phyloP scores from a whole-genome alignment of 2,888 invertebrate genomes.

The Lasioglossum figueresi region DNA sequence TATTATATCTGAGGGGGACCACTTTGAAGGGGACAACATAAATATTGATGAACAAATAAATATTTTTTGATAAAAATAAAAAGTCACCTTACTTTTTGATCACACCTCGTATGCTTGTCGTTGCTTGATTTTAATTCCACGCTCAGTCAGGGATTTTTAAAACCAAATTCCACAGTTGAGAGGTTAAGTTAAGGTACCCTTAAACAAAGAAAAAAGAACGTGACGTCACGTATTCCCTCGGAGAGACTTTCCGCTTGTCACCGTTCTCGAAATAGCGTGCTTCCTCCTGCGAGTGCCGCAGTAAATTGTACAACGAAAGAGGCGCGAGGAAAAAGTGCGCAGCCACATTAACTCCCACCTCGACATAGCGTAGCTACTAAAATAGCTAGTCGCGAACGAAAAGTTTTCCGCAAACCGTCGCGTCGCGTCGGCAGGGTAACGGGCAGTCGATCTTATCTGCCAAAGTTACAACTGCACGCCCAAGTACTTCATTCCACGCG shows the following conservation, averaged over 20 bases:
- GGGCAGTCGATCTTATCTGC: conserved; percentile 50
- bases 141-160: no score
- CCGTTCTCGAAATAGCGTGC: not conserved
- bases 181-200: no score
- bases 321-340: not conserved
- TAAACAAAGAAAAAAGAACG: no score
- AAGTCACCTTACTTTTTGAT: no score
- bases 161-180: no score
- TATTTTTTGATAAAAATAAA: no score
- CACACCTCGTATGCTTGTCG: no score
- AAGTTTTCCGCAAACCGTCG: conserved; percentile 29
- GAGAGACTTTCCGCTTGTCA: not conserved
- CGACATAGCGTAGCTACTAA: conserved; percentile 35
- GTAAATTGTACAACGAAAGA: not conserved
- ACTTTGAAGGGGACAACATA: no score
- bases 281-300: not conserved
- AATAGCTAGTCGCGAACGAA: conserved; percentile 28
- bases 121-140: no score
- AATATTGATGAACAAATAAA: no score
- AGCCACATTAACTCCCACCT: conserved; percentile 48
- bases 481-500: conserved; percentile 51
- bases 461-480: conserved; percentile 54
- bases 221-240: not conserved
- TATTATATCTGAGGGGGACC: no score
- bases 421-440: conserved; percentile 31